Percentiles rank a stretch among this genome's conserved stretches.
These are phyloP conservation scores for Mamestra configurata DNA, from an alignment of 1,140 invertebrate species.

Conservation along the genomic window DNA sequence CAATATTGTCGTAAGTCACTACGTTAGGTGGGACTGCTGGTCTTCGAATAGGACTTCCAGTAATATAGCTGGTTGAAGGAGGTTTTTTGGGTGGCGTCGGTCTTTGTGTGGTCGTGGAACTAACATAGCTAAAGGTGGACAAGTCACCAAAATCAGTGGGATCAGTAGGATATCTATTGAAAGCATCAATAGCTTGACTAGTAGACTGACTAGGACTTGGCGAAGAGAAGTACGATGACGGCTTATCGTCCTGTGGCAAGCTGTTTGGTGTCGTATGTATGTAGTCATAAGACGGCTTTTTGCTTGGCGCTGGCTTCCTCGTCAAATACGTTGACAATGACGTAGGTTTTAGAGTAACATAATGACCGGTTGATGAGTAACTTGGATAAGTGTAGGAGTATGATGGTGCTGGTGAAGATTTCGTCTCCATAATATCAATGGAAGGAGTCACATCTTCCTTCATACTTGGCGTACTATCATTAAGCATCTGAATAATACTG, in stretches of 20 bases:
- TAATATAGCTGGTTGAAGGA: constrained; percentile 89
- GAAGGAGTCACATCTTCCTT: constrained; percentile 73
- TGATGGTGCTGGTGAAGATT: constrained; percentile 76
- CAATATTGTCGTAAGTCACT: constrained; percentile 73
- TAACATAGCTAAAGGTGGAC: constrained; percentile 84
- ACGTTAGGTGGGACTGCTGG: constrained; percentile 73
- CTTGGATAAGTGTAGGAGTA: constrained; percentile 77
- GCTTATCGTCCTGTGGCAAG: constrained; percentile 68
- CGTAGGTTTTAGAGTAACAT: constrained; percentile 80
- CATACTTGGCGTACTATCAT: constrained; percentile 85
- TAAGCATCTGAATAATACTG: constrained; percentile 91
- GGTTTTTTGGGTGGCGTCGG: constrained; percentile 79
- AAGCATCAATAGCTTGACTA: constrained; percentile 80
- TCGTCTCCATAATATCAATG: constrained; percentile 73
- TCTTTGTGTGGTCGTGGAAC: constrained; percentile 75
- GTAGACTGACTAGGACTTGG: constrained; percentile 78
- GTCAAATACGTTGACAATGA: constrained; percentile 61
- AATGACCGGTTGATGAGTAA: constrained; percentile 79
- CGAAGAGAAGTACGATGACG: constrained; percentile 68
- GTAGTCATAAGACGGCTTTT: constrained; percentile 60
- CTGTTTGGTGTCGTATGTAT: constrained; percentile 76
- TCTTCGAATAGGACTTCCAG: constrained; percentile 85
- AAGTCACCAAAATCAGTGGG: constrained; percentile 79
- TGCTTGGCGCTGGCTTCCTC: constrained; percentile 60
- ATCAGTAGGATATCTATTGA: constrained; percentile 81